Evolutionary conservation across 1,140 invertebrate genomes (phyloP).

Genomic region (Heterodera carotae): DNA sequence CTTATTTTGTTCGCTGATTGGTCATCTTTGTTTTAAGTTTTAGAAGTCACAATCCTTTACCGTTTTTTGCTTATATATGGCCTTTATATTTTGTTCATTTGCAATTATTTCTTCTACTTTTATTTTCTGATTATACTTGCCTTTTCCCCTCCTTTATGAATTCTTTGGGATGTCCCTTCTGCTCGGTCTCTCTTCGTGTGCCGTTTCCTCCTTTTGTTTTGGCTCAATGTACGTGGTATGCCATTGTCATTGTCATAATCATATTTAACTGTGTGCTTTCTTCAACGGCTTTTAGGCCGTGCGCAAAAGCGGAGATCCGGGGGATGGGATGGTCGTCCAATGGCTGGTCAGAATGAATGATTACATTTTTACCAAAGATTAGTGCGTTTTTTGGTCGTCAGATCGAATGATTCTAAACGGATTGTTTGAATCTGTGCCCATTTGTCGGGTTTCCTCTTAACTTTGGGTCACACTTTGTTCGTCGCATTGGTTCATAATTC

Average conservation of each 20-base stretch:
- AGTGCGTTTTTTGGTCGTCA: no score
- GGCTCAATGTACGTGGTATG: slow-evolving; percentile 47
- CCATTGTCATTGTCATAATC: neutral
- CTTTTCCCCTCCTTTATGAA: neutral
- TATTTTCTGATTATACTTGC: neutral
- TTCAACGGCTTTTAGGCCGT: slow-evolving; percentile 39
- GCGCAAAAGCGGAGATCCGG: slow-evolving; percentile 40
- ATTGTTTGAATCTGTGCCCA: no score
- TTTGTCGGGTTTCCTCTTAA: neutral
- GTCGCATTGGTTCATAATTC: neutral
- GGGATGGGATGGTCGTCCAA: slow-evolving; percentile 53
- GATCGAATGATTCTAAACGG: no score
- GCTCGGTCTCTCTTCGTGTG: slow-evolving; percentile 46
- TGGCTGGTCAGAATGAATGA: slow-evolving; percentile 33
- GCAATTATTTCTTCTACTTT: neutral
- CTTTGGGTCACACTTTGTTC: neutral
- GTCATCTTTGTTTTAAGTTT: neutral
- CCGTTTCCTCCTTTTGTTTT: slow-evolving; percentile 52
- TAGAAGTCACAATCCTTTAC: no score
- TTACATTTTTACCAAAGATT: no score
- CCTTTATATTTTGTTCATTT: no score
- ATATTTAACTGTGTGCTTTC: neutral
- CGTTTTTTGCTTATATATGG: no score
- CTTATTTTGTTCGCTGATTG: no score
- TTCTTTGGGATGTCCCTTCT: slow-evolving; percentile 20